phyloP scores from a whole-genome alignment of 2,113 vertebrate species.

The Myotis lucifugus region DNA sequence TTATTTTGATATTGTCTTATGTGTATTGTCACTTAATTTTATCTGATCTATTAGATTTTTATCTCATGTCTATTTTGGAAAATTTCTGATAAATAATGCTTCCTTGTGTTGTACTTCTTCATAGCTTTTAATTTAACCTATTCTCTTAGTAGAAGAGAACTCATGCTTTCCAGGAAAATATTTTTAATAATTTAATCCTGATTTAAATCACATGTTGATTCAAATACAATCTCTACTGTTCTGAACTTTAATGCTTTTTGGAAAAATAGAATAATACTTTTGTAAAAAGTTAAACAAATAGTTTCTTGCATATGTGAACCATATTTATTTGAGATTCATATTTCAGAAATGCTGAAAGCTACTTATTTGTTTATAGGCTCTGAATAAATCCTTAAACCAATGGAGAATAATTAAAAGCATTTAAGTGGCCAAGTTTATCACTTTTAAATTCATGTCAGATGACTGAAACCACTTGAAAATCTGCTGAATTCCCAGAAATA shows the following conservation, averaged over 20 bases:
- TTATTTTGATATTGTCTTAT: not conserved
- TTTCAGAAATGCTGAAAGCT: not conserved
- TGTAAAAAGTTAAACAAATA: not conserved
- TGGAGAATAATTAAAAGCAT: not conserved
- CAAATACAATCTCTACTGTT: not conserved
- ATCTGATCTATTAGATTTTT: not conserved
- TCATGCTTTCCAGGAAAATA: not conserved
- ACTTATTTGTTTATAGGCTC: not conserved
- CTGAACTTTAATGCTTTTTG: not conserved
- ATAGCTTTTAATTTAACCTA: not conserved
- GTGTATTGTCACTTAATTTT: not conserved
- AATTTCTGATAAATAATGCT: not conserved
- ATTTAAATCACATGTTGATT: not conserved
- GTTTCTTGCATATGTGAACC: not conserved
- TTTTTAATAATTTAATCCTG: not conserved
- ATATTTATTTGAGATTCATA: not conserved
- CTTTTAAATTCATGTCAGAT: not conserved
- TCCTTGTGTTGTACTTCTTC: not conserved
- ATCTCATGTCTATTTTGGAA: not conserved
- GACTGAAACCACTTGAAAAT: not conserved
- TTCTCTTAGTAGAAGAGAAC: not conserved
- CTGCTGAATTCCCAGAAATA: not conserved
- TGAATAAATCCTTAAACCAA: not conserved
- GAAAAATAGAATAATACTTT: conserved; percentile 2
- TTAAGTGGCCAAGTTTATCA: not conserved